A percentile compares a stretch with the other conserved stretches of the same genome.
Conservation (phyloP, 2,113 vertebrate species). For the Microtus oregoni region DNA sequence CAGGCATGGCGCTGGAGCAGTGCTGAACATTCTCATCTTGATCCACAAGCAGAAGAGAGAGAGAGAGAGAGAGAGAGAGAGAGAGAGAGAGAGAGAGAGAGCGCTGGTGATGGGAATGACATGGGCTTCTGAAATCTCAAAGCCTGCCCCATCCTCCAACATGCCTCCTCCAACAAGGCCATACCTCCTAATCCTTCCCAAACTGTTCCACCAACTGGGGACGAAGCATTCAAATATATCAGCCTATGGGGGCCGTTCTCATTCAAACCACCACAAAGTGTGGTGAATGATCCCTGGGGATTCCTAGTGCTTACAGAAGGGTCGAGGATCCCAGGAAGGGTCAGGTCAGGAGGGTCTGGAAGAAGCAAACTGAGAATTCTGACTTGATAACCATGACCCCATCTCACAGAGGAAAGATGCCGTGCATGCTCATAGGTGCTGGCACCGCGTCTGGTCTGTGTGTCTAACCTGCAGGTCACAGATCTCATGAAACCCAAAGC, state of each 20-base stretch:
- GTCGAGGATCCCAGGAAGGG: not conserved
- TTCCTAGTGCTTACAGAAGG: accelerated
- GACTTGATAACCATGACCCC: not conserved
- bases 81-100: not conserved
- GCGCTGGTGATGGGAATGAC: not conserved
- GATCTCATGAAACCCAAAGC: not conserved
- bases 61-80: no score
- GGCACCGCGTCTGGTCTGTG: not conserved
- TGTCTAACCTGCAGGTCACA: not conserved
- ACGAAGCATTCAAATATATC: not conserved
- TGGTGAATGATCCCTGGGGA: not conserved
- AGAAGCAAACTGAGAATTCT: not conserved
- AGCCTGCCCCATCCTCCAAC: not conserved
- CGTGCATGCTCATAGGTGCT: no score
- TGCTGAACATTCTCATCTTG: not conserved
- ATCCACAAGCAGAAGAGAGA: not conserved
- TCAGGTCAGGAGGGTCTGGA: not conserved
- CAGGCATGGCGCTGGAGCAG: not conserved
- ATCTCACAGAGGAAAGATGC: not conserved
- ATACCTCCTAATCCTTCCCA: not conserved
- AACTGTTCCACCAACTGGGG: not conserved
- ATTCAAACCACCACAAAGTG: not conserved
- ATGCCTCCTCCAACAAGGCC: not conserved
- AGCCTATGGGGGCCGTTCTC: not conserved
- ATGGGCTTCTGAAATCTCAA: not conserved